Base-by-base conservation (phyloP, 1,140 invertebrate genomes). In the Panagrolaimus sp. region DNA sequence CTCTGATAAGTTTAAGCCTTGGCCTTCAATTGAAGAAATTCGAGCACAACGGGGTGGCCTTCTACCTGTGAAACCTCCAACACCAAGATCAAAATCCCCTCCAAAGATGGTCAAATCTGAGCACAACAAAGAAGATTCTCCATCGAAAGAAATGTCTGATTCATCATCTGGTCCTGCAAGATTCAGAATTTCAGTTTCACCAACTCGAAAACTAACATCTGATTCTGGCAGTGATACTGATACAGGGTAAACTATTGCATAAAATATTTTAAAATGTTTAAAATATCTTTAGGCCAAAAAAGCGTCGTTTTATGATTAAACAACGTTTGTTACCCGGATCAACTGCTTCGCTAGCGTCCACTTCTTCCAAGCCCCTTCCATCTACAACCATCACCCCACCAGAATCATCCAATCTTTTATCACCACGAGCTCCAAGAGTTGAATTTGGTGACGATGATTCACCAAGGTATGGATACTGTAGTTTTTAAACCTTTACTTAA, bases 11-110 rank as follows among this genome's bases (percentile, higher is more conserved):
- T 76, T 76, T 44, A 76, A 72, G 13, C 74, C 74, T 14, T 75
- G 67, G 76, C 76, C 74, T 7, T 73, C 74, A 9, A 73, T 77
- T 20, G 74, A 76, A 38, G 75, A 78, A 57, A 65, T 78, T 13
- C 65, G 62, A 61, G 68, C 66, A 7, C 76, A 74, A 65, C 63
- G 72, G 13, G 72, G 43, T n/a, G 43, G 71, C 9, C 44, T 74
- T n/a, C 64, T 75, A 20, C 68, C 38, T 14, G 25, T 42, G 5
- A 57, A 64, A 48, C 61, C 45, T 9, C 46, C 43, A 66, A 43
- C 53, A 3, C 25, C 20, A 23, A 23, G 67, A 2, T 27, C 38
- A 1, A 66, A 48, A 7, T 70, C 69, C 7, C 67, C 67, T 11
- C 64, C 69, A 45, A 71, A 70, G 47, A 70, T 71, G 69, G 66